Conservation (phyloP, 2,797 vertebrate genomes). For the Buceros bicornis region DNA sequence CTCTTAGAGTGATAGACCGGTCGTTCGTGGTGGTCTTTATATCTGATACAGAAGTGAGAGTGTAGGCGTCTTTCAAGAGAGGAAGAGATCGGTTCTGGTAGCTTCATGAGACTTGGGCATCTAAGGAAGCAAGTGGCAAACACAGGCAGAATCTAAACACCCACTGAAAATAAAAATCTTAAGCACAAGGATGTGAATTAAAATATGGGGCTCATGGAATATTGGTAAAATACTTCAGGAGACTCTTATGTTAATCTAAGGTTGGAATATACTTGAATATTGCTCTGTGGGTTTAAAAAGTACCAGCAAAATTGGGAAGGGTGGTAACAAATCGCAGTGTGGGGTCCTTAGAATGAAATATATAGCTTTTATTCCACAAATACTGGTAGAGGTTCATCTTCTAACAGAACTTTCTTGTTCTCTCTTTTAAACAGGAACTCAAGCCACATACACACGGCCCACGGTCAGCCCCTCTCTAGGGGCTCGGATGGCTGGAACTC, state of each 20-base stretch:
- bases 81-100: neutral
- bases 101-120: neutral
- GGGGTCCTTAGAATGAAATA: neutral
- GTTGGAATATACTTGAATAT: neutral
- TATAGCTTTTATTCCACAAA: neutral
- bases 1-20: neutral
- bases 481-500: slow-evolving; percentile 89
- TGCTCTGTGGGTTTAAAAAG: neutral
- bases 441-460: slow-evolving; percentile 92
- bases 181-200: neutral
- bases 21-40: neutral
- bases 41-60: neutral
- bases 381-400: neutral
- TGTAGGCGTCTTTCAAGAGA: neutral
- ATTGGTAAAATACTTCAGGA: neutral
- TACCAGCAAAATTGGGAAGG: neutral
- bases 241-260: neutral
- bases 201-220: neutral
- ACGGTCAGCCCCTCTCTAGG: slow-evolving; percentile 90
- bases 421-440: slow-evolving; percentile 83
- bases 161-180: neutral
- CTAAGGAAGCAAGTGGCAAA: neutral
- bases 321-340: neutral
- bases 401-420: neutral
- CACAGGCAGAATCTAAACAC: neutral